A percentile compares a stretch with the other conserved stretches of the same genome.
phyloP scores from a whole-genome alignment of 2,888 invertebrate genomes.

The Mesoligia furuncula region DNA sequence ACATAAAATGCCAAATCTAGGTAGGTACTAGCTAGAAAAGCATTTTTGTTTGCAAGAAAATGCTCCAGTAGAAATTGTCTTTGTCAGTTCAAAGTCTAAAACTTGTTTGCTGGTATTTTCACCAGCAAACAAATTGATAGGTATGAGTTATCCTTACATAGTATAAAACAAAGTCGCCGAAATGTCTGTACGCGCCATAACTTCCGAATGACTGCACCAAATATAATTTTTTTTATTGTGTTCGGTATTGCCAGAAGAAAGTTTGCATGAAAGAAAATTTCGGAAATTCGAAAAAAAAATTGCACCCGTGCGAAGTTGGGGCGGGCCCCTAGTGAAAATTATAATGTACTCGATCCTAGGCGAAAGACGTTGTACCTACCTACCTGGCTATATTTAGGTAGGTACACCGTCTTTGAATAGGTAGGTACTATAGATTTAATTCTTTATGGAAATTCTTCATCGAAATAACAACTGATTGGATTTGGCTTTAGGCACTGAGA shows the following conservation, averaged over 20 bases:
- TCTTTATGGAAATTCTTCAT: not conserved
- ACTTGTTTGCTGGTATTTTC: not conserved
- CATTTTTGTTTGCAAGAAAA: not conserved
- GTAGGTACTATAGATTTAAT: not conserved
- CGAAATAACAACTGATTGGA: not conserved
- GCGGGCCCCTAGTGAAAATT: not conserved
- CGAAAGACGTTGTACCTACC: not conserved
- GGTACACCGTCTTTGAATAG: not conserved
- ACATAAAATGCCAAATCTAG: not conserved
- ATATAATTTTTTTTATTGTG: no score
- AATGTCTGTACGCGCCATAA: no score
- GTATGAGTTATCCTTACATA: no score
- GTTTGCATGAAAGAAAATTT: no score
- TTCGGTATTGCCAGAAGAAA: no score
- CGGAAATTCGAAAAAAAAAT: no score
- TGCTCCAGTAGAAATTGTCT: not conserved
- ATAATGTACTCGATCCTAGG: not conserved
- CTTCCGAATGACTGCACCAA: no score
- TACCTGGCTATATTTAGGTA: not conserved
- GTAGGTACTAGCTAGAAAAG: no score
- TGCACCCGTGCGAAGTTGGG: no score
- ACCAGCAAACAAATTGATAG: not conserved
- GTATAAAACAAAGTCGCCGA: no score
- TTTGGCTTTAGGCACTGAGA: not conserved
- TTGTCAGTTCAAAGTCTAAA: not conserved